A percentile compares a stretch with the other conserved stretches of the same genome.
Evolutionary conservation across 2,113 vertebrate species (phyloP).

Genomic region (Thalassarche chlororhynchos): DNA sequence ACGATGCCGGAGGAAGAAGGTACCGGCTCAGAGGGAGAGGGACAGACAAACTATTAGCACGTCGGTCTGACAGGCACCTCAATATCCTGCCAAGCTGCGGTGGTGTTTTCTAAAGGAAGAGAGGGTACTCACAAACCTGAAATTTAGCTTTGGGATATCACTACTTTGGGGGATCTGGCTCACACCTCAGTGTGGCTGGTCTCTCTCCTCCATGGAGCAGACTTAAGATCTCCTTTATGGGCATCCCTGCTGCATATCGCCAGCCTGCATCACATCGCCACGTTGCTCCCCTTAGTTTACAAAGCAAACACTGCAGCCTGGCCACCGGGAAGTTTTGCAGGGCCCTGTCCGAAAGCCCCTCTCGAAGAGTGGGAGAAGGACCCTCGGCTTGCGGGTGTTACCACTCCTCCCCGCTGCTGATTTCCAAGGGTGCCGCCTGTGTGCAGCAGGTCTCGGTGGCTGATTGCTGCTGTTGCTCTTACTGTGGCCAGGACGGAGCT

Average conservation of each 20-base stretch:
- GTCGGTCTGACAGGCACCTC: not conserved
- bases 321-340: not conserved
- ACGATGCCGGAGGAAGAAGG: not conserved
- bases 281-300: not conserved
- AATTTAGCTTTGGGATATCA: not conserved
- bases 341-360: not conserved
- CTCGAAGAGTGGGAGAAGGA: not conserved
- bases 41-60: not conserved
- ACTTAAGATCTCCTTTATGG: not conserved
- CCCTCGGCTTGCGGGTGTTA: not conserved
- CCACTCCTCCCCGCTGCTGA: rapidly evolving
- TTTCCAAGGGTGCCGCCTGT: not conserved
- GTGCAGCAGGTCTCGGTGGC: not conserved
- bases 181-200: rapidly evolving
- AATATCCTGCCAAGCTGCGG: not conserved
- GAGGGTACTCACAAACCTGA: not conserved
- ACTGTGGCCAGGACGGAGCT: not conserved
- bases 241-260: rapidly evolving
- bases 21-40: not conserved
- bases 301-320: not conserved
- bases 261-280: not conserved
- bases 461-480: not conserved
- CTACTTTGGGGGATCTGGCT: not conserved
- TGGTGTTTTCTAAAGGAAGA: not conserved
- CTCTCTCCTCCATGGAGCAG: not conserved